Base-by-base conservation (phyloP, 1,140 invertebrate species). In the Sitobion miscanthi region DNA sequence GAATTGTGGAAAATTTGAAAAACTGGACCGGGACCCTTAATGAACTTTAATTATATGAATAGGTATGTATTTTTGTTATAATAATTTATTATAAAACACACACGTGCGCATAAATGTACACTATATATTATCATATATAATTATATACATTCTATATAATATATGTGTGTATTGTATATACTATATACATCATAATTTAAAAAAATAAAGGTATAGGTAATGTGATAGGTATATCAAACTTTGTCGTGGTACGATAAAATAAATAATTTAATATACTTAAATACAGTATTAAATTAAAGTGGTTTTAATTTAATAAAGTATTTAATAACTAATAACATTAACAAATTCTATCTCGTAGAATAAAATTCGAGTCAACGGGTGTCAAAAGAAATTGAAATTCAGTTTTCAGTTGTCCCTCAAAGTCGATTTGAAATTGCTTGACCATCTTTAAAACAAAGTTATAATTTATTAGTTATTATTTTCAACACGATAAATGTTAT, bases 371-470 rank as follows among this genome's bases (percentile, higher is more conserved):
- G 23, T 93, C 42, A 35, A 47, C 57, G 7, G 97, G 97, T 6
- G 97, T 96, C 94, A 98, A 94, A 30, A 98, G 96, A 95, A 97
- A 98, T 94, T 98, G 97, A 94, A 98, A 98, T 94, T 97, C 96
- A 45, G 97, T 95, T 94, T 97, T 96, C 87, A 98, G 95, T 54
- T 97, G 96, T 54, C 97, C 96, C 82, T 96, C 96, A 94, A 96
- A 96, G 77, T 96, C 96, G 42, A 98, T 96, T 91, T 97, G 96
- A 95, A 97, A 98, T 94, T 96, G 96, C 94, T 97, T 96, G 87
- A 97, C 95, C 93, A 97, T 96, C 97, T 97, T 95, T 4, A 95
- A 95, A 94, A 94, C 7, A 42, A 25, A 88, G 14, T 69, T 17
- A 52, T n/a, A 52, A 35, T 30, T 49, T 23, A 87, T 21, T 20